phyloP scores from a whole-genome alignment of 2,888 invertebrate genomes.

The Caenorhabditis zanzibari region DNA sequence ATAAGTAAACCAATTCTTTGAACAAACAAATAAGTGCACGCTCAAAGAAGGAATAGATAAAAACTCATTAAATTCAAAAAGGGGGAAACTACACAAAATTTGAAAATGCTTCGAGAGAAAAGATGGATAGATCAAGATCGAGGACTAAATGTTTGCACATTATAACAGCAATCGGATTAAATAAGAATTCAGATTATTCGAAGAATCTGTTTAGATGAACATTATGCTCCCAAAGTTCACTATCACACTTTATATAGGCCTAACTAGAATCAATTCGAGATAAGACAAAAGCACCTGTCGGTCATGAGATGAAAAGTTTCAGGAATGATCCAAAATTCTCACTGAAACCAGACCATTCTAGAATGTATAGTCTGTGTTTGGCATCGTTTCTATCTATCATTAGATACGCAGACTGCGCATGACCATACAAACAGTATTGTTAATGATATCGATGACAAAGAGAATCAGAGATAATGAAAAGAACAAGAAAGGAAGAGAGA shows the following conservation, averaged over 20 bases:
- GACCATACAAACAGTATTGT: constrained; percentile 40
- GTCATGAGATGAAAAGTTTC: constrained; percentile 7
- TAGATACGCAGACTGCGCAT: constrained; percentile 57
- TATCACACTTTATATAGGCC: constrained; percentile 5
- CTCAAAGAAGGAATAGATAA: constrained; percentile 8
- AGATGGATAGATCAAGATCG: constrained; percentile 35
- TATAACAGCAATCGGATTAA: constrained; percentile 26
- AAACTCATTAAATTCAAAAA: constrained; percentile 30
- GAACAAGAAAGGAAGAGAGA: not conserved
- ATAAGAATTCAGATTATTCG: constrained; percentile 8
- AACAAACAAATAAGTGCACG: constrained; percentile 10
- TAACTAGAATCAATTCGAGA: constrained; percentile 3
- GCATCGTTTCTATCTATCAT: not conserved
- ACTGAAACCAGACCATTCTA: constrained; percentile 17
- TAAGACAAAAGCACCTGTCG: constrained; percentile 13
- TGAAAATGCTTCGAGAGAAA: not conserved
- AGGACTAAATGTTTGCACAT: constrained; percentile 21
- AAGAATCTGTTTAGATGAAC: not conserved
- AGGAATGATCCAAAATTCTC: not conserved
- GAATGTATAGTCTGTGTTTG: constrained; percentile 24
- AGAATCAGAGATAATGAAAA: constrained; percentile 10
- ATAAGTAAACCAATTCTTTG: not conserved
- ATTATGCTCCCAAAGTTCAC: constrained; percentile 15
- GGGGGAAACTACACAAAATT: constrained; percentile 12
- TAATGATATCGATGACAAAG: constrained; percentile 39